Conservation (phyloP, 1,140 invertebrate species). For the Penaeus japonicus region DNA sequence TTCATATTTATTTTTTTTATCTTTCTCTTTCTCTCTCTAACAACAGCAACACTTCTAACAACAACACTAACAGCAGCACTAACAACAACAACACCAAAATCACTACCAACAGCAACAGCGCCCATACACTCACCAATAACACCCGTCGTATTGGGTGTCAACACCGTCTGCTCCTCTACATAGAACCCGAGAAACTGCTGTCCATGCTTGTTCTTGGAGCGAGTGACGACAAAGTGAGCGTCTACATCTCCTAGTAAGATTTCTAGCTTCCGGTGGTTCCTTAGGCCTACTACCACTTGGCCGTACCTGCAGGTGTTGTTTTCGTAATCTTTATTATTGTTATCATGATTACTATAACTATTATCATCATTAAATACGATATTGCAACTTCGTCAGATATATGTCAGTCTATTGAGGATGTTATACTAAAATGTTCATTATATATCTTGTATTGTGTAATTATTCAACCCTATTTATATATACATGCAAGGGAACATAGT, state of each 20-base stretch:
- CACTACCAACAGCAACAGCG: background rate
- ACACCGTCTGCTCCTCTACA: constrained; percentile 38
- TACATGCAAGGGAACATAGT: too few species aligned
- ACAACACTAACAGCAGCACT: background rate
- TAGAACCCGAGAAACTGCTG: constrained; percentile 57
- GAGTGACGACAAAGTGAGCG: constrained; percentile 50
- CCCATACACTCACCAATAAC: constrained; percentile 45
- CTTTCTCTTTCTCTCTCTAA: too few species aligned
- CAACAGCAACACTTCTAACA: background rate
- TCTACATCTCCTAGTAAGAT: constrained; percentile 49
- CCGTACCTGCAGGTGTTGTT: constrained; percentile 37
- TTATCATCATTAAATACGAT: too few species aligned
- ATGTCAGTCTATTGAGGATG: too few species aligned
- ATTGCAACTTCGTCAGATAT: too few species aligned
- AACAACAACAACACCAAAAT: background rate
- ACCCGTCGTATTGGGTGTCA: constrained; percentile 55
- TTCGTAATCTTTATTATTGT: too few species aligned
- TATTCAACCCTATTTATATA: too few species aligned
- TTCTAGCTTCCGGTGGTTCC: constrained; percentile 47
- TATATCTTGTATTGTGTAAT: too few species aligned
- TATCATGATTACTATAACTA: too few species aligned
- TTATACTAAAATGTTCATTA: too few species aligned
- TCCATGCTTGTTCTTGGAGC: constrained; percentile 42
- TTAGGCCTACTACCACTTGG: constrained; percentile 31
- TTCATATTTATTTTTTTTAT: too few species aligned